A percentile compares a stretch with the other conserved stretches of the same genome.
These are phyloP conservation scores for Schrankia costaestrigalis DNA, from an alignment of 2,888 invertebrate species.

Conservation along the genomic window DNA sequence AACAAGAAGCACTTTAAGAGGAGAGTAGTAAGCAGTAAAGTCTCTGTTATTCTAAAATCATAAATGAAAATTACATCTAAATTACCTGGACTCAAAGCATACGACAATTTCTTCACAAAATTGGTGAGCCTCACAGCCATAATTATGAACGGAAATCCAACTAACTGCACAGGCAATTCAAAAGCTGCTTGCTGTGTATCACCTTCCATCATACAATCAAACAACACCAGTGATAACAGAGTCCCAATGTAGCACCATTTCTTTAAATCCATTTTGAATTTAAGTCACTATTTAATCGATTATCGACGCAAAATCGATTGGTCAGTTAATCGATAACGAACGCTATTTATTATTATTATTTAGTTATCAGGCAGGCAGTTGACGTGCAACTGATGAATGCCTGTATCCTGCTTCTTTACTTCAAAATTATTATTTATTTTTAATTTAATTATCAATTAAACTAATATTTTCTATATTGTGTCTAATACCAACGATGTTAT, in stretches of 20 bases:
- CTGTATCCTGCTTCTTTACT: too few relatives aligned
- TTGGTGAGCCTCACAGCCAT: constrained; percentile 88
- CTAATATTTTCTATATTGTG: constrained; percentile 17
- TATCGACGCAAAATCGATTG: constrained; percentile 12
- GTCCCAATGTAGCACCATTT: constrained; percentile 62
- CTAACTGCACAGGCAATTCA: constrained; percentile 89
- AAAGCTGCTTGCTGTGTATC: constrained; percentile 50
- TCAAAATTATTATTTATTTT: too few relatives aligned
- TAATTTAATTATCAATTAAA: constrained; percentile 14
- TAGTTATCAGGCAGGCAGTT: not conserved
- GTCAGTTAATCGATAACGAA: not conserved
- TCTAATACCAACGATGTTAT: constrained; percentile 56
- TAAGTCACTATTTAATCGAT: constrained; percentile 11
- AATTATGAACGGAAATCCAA: constrained; percentile 92
- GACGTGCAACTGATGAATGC: too few relatives aligned
- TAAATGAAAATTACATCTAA: not conserved
- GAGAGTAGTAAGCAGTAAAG: too few relatives aligned
- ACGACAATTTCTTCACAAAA: constrained; percentile 90
- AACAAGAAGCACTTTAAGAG: too few relatives aligned
- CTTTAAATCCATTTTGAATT: constrained; percentile 51
- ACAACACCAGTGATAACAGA: constrained; percentile 51
- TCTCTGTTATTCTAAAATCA: too few relatives aligned
- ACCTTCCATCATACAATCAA: constrained; percentile 59
- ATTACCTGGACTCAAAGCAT: constrained; percentile 81
- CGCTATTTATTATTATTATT: not conserved